These are phyloP conservation scores for Thamnaconus septentrionalis DNA, from an alignment of 2,113 vertebrate genomes.

Conservation along the genomic window DNA sequence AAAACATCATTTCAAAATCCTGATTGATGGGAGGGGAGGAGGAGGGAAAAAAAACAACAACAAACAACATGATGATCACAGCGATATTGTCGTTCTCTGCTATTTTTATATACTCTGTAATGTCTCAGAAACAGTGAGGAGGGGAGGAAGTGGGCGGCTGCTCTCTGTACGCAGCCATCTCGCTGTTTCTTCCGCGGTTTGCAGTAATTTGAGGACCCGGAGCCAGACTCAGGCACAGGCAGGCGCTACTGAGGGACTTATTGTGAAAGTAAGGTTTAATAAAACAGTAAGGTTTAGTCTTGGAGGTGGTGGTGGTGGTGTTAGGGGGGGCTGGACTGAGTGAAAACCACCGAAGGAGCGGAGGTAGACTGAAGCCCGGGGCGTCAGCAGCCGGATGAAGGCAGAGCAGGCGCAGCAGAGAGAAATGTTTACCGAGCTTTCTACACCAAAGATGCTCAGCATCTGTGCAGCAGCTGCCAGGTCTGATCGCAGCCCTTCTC, in stretches of 20 bases:
- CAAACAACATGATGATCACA: neutral
- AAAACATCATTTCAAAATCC: no score
- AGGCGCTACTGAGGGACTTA: neutral
- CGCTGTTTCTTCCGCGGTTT: neutral
- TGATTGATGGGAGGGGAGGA: no score
- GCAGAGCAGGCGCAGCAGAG: no score
- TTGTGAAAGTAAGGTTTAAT: neutral
- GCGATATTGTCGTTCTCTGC: neutral
- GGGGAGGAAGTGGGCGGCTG: neutral
- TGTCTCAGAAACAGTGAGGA: constrained; percentile 19
- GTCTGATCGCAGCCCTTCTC: no score
- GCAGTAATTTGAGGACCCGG: neutral
- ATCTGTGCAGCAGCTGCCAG: no score
- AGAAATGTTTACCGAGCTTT: no score
- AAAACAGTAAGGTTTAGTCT: neutral
- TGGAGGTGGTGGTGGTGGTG: neutral
- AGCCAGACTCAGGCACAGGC: neutral
- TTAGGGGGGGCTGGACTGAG: neutral
- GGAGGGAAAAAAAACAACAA: no score
- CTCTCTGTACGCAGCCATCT: neutral
- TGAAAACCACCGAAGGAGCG: no score
- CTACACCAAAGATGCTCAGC: no score
- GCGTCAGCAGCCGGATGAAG: no score
- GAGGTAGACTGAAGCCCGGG: no score
- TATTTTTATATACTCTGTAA: neutral